phyloP scores from a whole-genome alignment of 2,888 invertebrate genomes.

The Heterodera filipjevi region DNA sequence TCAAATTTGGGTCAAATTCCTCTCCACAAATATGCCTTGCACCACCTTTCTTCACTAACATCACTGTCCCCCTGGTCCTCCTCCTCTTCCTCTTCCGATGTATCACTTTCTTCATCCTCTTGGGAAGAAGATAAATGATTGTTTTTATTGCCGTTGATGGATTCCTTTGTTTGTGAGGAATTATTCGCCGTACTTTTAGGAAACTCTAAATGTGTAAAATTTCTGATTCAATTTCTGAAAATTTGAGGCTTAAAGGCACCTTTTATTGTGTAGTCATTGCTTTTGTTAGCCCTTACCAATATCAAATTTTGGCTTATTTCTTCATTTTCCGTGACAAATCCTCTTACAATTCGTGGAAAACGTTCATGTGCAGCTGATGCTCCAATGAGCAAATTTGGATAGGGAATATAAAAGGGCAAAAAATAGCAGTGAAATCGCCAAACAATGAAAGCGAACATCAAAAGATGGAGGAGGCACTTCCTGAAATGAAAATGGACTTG shows the following conservation, averaged over 20 bases:
- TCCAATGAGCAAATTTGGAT: neutral
- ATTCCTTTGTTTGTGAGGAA: neutral
- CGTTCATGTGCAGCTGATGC: neutral
- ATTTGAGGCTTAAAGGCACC: neutral
- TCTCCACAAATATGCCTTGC: neutral
- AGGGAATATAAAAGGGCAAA: neutral
- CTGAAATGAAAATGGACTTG: too few species aligned
- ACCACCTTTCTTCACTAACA: constrained; percentile 47
- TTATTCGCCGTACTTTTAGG: too few species aligned
- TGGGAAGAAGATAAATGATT: constrained; percentile 2
- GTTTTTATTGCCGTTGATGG: constrained; percentile 1
- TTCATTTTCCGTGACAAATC: neutral
- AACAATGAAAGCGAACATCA: neutral
- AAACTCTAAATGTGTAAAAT: neutral
- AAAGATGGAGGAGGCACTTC: neutral
- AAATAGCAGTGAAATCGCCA: constrained; percentile 12
- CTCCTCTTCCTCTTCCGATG: constrained; percentile 28
- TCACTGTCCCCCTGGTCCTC: constrained; percentile 43
- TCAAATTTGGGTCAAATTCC: neutral
- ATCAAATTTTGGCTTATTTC: neutral
- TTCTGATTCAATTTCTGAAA: neutral
- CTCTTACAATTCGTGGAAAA: neutral
- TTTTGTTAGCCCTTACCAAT: neutral
- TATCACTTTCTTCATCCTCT: constrained; percentile 2
- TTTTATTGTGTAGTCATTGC: neutral